Conservation (phyloP, 1,140 invertebrate genomes). For the Antheraea pernyi region DNA sequence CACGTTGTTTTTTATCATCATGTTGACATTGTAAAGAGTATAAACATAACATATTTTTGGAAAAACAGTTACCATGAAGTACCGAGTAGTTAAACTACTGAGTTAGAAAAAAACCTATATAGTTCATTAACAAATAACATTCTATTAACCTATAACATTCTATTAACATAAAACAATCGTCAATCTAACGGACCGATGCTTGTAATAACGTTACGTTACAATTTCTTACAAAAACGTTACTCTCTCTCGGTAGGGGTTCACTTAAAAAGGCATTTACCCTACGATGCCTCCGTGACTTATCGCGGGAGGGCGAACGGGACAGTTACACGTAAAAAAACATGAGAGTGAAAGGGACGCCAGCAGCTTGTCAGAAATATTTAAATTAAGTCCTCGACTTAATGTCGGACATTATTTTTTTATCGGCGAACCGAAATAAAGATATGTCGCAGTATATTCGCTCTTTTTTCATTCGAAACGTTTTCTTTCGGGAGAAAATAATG, state of each 20-base stretch:
- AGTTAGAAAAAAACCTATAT: no score
- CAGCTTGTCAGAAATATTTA: constrained; percentile 59
- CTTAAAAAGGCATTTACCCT: constrained; percentile 67
- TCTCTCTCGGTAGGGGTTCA: constrained; percentile 40
- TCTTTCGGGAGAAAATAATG: constrained; percentile 23
- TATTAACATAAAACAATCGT: constrained; percentile 16
- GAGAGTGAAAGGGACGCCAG: constrained; percentile 28
- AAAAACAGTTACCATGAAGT: no score
- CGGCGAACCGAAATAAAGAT: constrained; percentile 62
- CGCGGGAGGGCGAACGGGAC: constrained; percentile 37
- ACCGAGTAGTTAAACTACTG: no score
- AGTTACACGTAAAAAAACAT: constrained; percentile 10
- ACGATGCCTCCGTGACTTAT: constrained; percentile 54
- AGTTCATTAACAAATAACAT: not conserved
- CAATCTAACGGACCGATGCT: constrained; percentile 38
- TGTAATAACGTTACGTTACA: constrained; percentile 35
- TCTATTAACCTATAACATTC: no score
- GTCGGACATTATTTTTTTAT: constrained; percentile 73
- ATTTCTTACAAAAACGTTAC: constrained; percentile 45
- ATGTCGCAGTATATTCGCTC: constrained; percentile 39
- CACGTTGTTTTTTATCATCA: no score
- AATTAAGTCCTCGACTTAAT: constrained; percentile 67
- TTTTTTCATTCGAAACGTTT: constrained; percentile 39
- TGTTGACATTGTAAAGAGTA: no score
- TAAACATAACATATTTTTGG: no score